Percentiles rank a stretch among this genome's conserved stretches.
Evolutionary conservation across 1,140 invertebrate genomes (phyloP).

Genomic region (Cydia splendana): DNA sequence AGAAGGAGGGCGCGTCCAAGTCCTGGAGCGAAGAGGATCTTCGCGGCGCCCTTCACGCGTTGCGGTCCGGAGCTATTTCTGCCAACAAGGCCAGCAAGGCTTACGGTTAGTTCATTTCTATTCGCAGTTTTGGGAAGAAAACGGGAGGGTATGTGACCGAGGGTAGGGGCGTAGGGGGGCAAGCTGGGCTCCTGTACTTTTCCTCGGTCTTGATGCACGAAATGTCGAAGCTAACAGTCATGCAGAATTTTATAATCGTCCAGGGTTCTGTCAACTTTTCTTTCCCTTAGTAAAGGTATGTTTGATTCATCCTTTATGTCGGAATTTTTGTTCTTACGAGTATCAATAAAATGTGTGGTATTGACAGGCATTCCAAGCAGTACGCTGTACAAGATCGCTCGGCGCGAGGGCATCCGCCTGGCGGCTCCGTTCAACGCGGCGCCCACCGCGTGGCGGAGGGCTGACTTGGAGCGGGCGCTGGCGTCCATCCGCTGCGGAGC

Average conservation of each 20-base stretch:
- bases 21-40: slow-evolving; percentile 93
- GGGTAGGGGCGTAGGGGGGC: no score
- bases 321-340: background rate
- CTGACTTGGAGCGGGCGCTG: slow-evolving; percentile 90
- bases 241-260: no score
- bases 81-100: slow-evolving; percentile 95
- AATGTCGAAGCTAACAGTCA: no score
- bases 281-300: no score
- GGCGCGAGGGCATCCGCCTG: slow-evolving; percentile 91
- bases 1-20: slow-evolving; percentile 92
- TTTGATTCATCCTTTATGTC: no score
- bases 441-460: slow-evolving; percentile 92
- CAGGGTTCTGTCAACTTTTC: no score
- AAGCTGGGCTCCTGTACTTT: no score
- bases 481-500: slow-evolving; percentile 90
- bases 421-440: slow-evolving; percentile 94
- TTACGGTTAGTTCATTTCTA: slow-evolving; percentile 81
- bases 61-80: slow-evolving; percentile 90
- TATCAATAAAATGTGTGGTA: background rate
- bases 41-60: slow-evolving; percentile 88
- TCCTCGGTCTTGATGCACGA: no score
- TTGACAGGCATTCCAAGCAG: slow-evolving; percentile 89
- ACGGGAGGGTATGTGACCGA: no score
- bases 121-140: no score
- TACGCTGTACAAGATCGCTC: slow-evolving; percentile 93